Conservation (phyloP, 1,140 invertebrate species). For the Archegozetes longisetosus region DNA sequence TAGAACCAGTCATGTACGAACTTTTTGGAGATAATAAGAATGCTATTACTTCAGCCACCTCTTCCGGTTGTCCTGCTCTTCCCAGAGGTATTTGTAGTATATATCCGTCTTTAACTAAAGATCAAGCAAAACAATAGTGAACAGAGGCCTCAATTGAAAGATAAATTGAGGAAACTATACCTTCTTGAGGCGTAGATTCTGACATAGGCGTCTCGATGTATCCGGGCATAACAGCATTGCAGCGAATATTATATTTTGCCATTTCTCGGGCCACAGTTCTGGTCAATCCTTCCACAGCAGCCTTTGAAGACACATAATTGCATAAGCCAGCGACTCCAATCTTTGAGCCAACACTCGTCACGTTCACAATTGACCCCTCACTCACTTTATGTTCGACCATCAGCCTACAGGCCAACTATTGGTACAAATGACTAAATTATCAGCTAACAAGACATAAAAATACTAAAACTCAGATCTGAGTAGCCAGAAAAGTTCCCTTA, state of each 20-base stretch:
- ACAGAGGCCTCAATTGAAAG: no score
- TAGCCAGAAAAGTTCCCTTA: conserved; percentile 41
- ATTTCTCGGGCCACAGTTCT: conserved; percentile 70
- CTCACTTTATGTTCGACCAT: conserved; percentile 16
- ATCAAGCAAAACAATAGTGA: no score
- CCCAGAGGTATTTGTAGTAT: conserved; percentile 46
- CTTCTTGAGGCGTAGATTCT: conserved; percentile 54
- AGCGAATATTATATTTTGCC: conserved; percentile 43
- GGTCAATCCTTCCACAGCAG: conserved; percentile 67
- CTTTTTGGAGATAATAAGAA: conserved; percentile 62
- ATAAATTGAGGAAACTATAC: conserved; percentile 29
- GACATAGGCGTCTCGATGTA: conserved; percentile 73
- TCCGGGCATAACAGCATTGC: conserved; percentile 68
- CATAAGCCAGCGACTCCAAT: conserved; percentile 69
- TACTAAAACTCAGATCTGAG: conserved; percentile 18
- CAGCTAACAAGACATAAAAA: neutral
- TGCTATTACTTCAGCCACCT: conserved; percentile 63
- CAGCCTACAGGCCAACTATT: conserved; percentile 12
- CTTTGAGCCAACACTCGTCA: conserved; percentile 64
- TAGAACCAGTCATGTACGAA: conserved; percentile 63
- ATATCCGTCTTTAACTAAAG: conserved; percentile 28
- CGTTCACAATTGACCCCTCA: conserved; percentile 57
- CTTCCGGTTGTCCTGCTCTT: conserved; percentile 54
- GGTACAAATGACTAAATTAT: conserved; percentile 1
- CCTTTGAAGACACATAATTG: conserved; percentile 78